Base-by-base conservation (phyloP, 2,797 vertebrate species). In the Onychomys arenicola region DNA sequence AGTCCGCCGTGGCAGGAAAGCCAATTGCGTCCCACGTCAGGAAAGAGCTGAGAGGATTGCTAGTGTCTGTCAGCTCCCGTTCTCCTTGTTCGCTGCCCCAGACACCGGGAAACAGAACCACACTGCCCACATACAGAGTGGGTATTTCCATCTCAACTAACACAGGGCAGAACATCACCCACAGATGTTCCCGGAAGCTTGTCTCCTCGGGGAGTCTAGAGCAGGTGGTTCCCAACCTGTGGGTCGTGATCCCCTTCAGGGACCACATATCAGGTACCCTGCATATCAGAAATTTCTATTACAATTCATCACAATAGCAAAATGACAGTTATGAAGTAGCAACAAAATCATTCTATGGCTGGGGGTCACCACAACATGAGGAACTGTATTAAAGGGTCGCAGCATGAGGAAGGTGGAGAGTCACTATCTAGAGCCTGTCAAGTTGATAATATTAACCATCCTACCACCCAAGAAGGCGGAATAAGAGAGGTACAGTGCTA, bases 401-500 rank as follows among this genome's bases (percentile, higher is more conserved):
- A 40, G 71, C 21, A 25, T 73, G 12, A 40, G 71, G 71, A 40
- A 40, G 9, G 71, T 25, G 5, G 37, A 73, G 37, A 40, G 40
- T 37, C 4, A 5, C 71, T 73, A 9, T 87, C 46, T 55, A 71
- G 65, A 69, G 8, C 46, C 49, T 29, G 8, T 55, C 23, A 11
- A 55, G 65, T n/a, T 29, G 23, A 52, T n/a, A 37, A 55, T 52
- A 71, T 37, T 37, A 86, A 37, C 65, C 49, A 29, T 52, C 84
- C 27, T 11, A 55, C 49, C 10, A 29, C 3, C 43, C 4, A 57
- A 1, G 29, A 1, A 34, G 12, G 17, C 2, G 6, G 17, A 27
- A 46, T 34, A 21, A 2, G 23, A 2, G 17, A 80, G 46, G 85
- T 0, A 5, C 16, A 37, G 7, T 1, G 4, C 0, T 0, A 4